These are phyloP conservation scores for Plebejus argus DNA, from an alignment of 2,888 invertebrate genomes.

Conservation along the genomic window DNA sequence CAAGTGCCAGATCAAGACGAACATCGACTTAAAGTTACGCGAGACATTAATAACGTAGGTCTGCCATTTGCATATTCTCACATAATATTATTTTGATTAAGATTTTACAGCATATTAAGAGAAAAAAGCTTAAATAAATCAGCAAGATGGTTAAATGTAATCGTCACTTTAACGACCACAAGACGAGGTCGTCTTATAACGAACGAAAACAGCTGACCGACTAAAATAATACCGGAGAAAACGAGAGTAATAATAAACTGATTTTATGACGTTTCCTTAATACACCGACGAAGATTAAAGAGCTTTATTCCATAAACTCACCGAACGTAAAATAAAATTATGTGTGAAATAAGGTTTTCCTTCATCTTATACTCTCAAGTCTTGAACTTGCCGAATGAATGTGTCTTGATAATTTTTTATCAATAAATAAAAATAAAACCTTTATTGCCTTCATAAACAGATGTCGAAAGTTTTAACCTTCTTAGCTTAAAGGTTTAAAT, in stretches of 20 bases:
- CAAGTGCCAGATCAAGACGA: too few relatives aligned
- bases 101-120: too few relatives aligned
- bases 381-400: neutral
- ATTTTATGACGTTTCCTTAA: conserved; percentile 10
- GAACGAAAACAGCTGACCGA: conserved; percentile 13
- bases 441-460: too few relatives aligned
- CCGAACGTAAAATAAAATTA: neutral
- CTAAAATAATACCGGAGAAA: conserved; percentile 4
- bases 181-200: neutral
- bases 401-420: too few relatives aligned
- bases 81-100: too few relatives aligned
- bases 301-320: neutral
- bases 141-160: neutral
- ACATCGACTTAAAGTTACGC: too few relatives aligned
- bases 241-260: conserved; percentile 19
- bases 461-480: too few relatives aligned
- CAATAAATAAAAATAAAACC: too few relatives aligned
- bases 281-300: neutral
- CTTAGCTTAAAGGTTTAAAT: too few relatives aligned
- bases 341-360: neutral
- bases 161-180: neutral
- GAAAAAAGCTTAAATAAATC: neutral
- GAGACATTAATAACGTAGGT: too few relatives aligned
- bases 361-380: neutral
- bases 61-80: too few relatives aligned